phyloP scores from a whole-genome alignment of 1,140 invertebrate genomes.

The Drosophila asahinai region DNA sequence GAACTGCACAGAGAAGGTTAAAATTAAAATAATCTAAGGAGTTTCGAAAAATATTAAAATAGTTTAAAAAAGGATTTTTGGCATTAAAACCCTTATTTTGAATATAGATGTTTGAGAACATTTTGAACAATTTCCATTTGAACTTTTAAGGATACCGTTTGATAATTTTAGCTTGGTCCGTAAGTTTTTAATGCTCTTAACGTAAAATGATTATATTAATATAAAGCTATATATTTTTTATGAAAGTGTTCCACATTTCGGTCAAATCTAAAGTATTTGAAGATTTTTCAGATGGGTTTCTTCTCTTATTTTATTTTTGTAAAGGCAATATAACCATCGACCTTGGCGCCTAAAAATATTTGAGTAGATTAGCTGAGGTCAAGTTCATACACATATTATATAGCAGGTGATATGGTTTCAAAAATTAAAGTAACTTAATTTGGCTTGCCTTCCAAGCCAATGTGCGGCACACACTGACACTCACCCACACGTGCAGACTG shows the following conservation, averaged over 20 bases:
- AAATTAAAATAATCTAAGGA: too few species aligned
- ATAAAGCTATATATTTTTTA: background rate
- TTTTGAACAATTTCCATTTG: too few species aligned
- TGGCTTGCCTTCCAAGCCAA: background rate
- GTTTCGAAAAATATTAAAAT: background rate
- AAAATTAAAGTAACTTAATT: background rate
- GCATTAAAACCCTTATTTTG: too few species aligned
- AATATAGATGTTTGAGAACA: too few species aligned
- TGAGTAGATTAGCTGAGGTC: conserved; percentile 14
- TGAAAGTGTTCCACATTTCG: background rate
- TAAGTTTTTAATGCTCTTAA: background rate
- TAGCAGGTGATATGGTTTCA: background rate
- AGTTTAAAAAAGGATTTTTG: too few species aligned
- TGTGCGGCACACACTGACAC: conserved; percentile 2
- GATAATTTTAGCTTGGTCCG: background rate
- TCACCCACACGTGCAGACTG: conserved; percentile 21
- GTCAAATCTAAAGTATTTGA: background rate
- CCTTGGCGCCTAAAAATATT: conserved; percentile 13
- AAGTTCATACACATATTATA: background rate
- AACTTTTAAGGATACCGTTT: too few species aligned
- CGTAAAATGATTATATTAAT: background rate
- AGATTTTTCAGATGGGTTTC: background rate
- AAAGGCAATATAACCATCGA: conserved; percentile 1
- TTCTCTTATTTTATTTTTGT: conserved; percentile 27
- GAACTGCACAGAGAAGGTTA: background rate